Evolutionary conservation across 2,113 vertebrate genomes (phyloP).

Genomic region (Haemorhous mexicanus): DNA sequence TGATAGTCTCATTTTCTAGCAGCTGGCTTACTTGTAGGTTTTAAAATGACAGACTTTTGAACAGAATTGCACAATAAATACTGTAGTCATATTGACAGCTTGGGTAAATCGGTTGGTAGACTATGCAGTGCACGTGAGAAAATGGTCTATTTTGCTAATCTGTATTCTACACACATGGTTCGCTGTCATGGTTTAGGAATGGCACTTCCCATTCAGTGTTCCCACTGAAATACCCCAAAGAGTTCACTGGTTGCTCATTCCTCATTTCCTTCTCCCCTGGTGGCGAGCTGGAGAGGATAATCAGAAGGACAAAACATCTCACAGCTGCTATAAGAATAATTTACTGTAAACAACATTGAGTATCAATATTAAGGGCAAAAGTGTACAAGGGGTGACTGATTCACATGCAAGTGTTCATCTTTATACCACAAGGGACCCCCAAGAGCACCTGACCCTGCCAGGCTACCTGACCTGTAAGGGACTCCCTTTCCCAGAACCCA

Average conservation of each 20-base stretch:
- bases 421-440: accelerated
- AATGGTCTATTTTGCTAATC: not conserved
- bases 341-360: not conserved
- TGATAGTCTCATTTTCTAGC: not conserved
- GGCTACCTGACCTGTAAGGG: not conserved
- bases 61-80: not conserved
- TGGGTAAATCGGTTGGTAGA: not conserved
- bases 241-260: not conserved
- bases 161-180: not conserved
- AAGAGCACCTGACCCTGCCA: not conserved
- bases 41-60: not conserved
- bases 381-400: accelerated
- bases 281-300: not conserved
- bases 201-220: not conserved
- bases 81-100: not conserved
- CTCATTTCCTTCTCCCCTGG: not conserved
- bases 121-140: not conserved
- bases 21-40: not conserved
- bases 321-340: not conserved
- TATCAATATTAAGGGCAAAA: not conserved
- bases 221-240: not conserved
- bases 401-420: accelerated
- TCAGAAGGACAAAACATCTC: not conserved
- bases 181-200: not conserved
- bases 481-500: accelerated